Conservation (phyloP, 2,888 invertebrate genomes). For the Dicyrtomina minuta region DNA sequence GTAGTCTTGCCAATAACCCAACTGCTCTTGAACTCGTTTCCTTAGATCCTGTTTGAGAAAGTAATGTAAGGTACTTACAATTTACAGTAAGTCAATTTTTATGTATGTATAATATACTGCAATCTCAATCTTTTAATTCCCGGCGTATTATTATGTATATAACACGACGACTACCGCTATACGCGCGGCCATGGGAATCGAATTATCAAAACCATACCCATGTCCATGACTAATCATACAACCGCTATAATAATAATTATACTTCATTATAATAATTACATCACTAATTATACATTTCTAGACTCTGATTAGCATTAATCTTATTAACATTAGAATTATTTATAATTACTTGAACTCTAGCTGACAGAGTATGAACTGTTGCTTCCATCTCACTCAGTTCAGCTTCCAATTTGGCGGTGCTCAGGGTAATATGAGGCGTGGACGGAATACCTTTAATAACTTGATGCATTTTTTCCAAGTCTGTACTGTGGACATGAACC, state of each 20-base stretch:
- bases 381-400: conserved; percentile 53
- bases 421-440: conserved; percentile 47
- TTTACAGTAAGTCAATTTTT: neutral
- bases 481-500: conserved; percentile 46
- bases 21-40: conserved; percentile 50
- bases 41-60: conserved; percentile 45
- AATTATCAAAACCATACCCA: no score
- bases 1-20: conserved; percentile 51
- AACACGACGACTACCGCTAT: no score
- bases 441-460: conserved; percentile 49
- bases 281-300: no score
- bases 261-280: no score
- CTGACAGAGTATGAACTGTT: conserved; percentile 49
- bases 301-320: no score
- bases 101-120: neutral
- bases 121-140: neutral
- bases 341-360: conserved; percentile 50
- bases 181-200: no score
- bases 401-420: conserved; percentile 47
- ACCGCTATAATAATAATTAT: no score
- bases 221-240: no score
- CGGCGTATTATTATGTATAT: no score
- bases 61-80: no score
- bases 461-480: conserved; percentile 49
- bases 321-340: no score